These are phyloP conservation scores for Mormyrus lacerda DNA, from an alignment of 2,113 vertebrate genomes.

Conservation along the genomic window DNA sequence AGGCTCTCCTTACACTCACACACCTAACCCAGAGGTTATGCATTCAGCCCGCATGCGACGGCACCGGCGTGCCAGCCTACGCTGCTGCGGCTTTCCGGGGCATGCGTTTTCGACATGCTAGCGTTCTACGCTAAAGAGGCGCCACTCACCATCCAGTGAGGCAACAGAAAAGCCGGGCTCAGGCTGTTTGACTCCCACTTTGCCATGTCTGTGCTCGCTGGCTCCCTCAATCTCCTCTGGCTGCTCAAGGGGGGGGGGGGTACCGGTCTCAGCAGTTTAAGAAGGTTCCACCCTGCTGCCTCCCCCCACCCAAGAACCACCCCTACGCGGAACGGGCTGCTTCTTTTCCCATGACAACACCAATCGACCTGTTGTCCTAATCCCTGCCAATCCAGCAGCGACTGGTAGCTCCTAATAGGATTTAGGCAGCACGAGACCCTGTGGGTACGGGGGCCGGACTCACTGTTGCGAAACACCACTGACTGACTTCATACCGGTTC, in stretches of 20 bases:
- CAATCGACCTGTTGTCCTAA: slow-evolving; percentile 10
- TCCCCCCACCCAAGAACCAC: not conserved
- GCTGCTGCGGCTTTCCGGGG: not conserved
- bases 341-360: slow-evolving; percentile 14
- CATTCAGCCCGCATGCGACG: not conserved
- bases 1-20: not conserved
- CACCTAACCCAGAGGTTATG: too few species aligned
- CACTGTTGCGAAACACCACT: not conserved
- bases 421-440: not conserved
- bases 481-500: not conserved
- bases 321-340: not conserved
- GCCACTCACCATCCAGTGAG: slow-evolving; percentile 64
- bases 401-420: slow-evolving; percentile 22
- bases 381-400: slow-evolving; percentile 2
- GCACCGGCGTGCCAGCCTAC: not conserved
- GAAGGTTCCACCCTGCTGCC: not conserved
- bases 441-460: not conserved
- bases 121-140: not conserved
- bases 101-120: not conserved
- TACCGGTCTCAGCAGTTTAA: not conserved
- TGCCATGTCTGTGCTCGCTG: slow-evolving; percentile 38
- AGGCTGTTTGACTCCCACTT: slow-evolving; percentile 43
- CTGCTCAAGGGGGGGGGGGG: not conserved
- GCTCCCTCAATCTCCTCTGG: not conserved
- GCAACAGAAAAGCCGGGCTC: slow-evolving; percentile 56